These are phyloP conservation scores for Epinotia nisella DNA, from an alignment of 2,888 invertebrate genomes.

Conservation along the genomic window DNA sequence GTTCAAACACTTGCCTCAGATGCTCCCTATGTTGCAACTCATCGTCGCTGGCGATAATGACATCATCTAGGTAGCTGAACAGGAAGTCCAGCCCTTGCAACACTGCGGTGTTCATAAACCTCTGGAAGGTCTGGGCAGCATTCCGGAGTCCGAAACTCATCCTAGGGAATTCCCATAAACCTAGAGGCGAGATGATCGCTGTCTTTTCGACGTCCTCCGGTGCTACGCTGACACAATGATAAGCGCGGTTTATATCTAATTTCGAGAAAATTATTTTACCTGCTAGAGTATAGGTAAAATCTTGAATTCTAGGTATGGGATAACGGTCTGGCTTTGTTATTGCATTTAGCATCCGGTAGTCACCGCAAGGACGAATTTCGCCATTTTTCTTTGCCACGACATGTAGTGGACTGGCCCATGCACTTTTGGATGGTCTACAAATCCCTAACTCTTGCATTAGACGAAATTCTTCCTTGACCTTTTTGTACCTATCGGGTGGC, in stretches of 20 bases:
- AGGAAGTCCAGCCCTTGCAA: slow-evolving; percentile 23
- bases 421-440: no score
- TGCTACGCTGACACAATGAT: slow-evolving; percentile 10
- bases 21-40: slow-evolving; percentile 19
- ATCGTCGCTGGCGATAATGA: slow-evolving; percentile 16
- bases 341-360: no score
- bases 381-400: no score
- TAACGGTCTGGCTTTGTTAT: slow-evolving; percentile 59
- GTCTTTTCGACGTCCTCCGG: slow-evolving; percentile 8
- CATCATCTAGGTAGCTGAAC: slow-evolving; percentile 35
- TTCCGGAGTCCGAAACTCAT: slow-evolving; percentile 54
- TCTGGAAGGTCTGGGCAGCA: slow-evolving; percentile 55
- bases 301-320: slow-evolving; percentile 52
- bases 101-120: slow-evolving; percentile 49
- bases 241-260: slow-evolving; percentile 10
- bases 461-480: no score
- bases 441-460: no score
- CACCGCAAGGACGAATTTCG: no score
- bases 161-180: not conserved
- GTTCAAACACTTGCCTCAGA: not conserved
- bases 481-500: not conserved
- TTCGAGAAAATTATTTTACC: slow-evolving; percentile 12
- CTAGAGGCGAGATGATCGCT: slow-evolving; percentile 9
- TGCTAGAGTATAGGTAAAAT: slow-evolving; percentile 49
- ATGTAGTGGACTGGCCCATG: no score